Evolutionary conservation across 2,113 vertebrate species (phyloP).

Genomic region (Myrmophylax atrothorax): DNA sequence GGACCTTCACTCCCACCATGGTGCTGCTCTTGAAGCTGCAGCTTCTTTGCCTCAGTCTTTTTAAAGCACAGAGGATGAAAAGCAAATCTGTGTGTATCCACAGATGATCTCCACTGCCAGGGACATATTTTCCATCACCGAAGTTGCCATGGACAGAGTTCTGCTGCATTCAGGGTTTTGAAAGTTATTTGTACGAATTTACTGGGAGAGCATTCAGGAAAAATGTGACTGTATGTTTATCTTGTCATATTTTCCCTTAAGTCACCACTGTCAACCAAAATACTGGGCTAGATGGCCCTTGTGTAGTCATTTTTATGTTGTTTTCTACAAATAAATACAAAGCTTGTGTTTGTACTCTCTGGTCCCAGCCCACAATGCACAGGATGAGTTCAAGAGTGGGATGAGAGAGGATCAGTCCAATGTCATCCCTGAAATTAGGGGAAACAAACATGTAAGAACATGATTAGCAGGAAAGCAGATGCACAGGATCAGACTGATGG

Average conservation of each 20-base stretch:
- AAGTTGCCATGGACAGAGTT: not conserved
- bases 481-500: not conserved
- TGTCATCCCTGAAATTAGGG: not conserved
- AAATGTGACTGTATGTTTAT: constrained; percentile 38
- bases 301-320: not conserved
- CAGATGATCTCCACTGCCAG: not conserved
- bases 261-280: not conserved
- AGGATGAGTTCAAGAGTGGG: not conserved
- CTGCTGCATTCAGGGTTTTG: constrained; percentile 1
- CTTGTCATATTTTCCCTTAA: constrained; percentile 49
- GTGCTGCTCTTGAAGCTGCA: not conserved
- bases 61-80: not conserved
- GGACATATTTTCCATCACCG: constrained; percentile 27
- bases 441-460: not conserved
- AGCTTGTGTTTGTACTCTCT: not conserved
- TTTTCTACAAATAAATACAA: not conserved
- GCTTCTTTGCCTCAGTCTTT: not conserved
- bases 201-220: constrained; percentile 48
- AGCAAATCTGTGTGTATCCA: not conserved
- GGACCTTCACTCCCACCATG: not conserved
- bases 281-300: not conserved
- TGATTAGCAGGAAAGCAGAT: not conserved
- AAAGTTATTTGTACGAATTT: constrained; percentile 20
- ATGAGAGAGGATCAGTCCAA: not conserved
- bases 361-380: not conserved